phyloP scores from a whole-genome alignment of 2,888 invertebrate species.

The Diarsia brunnea region DNA sequence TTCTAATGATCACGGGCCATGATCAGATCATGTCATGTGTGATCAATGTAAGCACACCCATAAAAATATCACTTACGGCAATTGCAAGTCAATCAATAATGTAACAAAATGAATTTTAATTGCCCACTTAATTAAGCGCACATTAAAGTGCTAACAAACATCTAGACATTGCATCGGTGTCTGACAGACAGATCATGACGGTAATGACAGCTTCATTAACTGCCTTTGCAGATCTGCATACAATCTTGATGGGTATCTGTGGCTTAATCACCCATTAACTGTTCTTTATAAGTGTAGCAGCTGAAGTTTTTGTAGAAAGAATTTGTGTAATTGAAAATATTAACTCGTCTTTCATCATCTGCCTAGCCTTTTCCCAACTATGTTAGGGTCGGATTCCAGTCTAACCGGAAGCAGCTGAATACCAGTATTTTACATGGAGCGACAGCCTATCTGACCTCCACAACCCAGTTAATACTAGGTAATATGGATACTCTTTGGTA shows the following conservation, averaged over 20 bases:
- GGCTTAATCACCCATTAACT: neutral
- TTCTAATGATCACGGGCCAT: too few species aligned
- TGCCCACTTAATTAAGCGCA: slow-evolving; percentile 4
- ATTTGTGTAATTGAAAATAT: slow-evolving; percentile 10
- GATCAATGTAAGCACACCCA: neutral
- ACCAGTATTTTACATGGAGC: too few species aligned
- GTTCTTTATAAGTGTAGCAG: slow-evolving; percentile 2
- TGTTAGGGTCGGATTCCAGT: too few species aligned
- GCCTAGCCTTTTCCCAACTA: too few species aligned
- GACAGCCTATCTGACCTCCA: too few species aligned
- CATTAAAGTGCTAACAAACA: neutral
- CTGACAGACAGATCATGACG: slow-evolving; percentile 24
- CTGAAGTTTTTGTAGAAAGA: neutral
- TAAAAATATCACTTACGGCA: neutral
- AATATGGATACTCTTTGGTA: too few species aligned
- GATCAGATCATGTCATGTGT: neutral
- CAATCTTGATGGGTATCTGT: neutral
- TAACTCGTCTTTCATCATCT: neutral
- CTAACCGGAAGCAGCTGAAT: too few species aligned
- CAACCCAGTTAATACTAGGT: too few species aligned
- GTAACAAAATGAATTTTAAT: neutral
- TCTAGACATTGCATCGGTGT: neutral
- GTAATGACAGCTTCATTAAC: slow-evolving; percentile 41
- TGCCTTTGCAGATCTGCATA: slow-evolving; percentile 1
- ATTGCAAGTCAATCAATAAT: neutral